phyloP scores from a whole-genome alignment of 2,797 vertebrate species.

The Erethizon dorsatum region DNA sequence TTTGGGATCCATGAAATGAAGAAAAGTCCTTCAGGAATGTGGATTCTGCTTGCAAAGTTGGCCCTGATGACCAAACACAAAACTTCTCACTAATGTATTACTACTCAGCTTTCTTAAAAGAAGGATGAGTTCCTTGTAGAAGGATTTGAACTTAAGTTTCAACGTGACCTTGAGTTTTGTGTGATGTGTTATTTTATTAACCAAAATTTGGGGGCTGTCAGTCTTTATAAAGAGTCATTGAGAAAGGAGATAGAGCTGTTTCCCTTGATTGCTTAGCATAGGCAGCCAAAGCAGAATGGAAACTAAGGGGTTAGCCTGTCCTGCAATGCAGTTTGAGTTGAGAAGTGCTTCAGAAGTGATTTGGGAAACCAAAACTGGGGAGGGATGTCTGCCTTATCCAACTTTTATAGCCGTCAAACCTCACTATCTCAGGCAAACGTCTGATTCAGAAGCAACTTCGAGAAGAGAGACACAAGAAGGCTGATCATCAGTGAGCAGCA shows the following conservation, averaged over 20 bases:
- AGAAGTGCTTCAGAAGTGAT: neutral
- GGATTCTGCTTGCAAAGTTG: neutral
- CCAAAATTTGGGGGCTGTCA: neutral
- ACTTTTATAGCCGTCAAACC: neutral
- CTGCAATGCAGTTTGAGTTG: neutral
- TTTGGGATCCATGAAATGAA: neutral
- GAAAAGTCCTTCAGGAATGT: neutral
- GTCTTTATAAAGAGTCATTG: slow-evolving; percentile 25
- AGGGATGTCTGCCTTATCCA: neutral
- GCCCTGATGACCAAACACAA: neutral
- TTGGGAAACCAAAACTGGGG: neutral
- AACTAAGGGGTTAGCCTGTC: neutral
- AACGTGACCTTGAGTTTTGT: neutral
- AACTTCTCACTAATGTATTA: neutral
- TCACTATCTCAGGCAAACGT: neutral
- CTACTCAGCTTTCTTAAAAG: neutral
- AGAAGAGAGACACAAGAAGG: slow-evolving; percentile 3
- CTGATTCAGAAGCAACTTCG: slow-evolving; percentile 1
- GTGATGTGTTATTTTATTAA: slow-evolving; percentile 21
- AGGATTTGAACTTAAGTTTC: slow-evolving; percentile 61
- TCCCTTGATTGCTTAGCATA: neutral
- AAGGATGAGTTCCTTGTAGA: neutral
- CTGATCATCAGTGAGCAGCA: neutral
- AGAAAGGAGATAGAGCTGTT: neutral
- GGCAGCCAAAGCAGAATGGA: slow-evolving; percentile 5